Base-by-base conservation (phyloP, 2,113 vertebrate species). In the Tupaia tana region DNA sequence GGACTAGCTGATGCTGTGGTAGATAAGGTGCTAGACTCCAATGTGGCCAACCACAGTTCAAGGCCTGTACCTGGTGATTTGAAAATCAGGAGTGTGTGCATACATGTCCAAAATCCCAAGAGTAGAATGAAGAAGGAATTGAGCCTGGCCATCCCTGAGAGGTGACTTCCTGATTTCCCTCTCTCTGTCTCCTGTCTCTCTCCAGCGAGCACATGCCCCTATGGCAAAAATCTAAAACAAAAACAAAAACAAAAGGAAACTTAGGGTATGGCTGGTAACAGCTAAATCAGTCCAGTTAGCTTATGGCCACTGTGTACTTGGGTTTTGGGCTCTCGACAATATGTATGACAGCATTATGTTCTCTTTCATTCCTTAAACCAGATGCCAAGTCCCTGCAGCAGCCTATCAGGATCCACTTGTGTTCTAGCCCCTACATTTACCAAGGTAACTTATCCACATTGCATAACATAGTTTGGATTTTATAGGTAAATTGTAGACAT, bases 351-450 rank as follows among this genome's bases (percentile, higher is more conserved):
- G 8, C 20, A 34, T 27, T 27, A 70, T 43, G 1, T 90, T 43
- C 22, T 75, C 66, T 97, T 94, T 96, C 95, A 70, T 98, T 96
- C 93, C 83, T 94, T 67, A 6, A 92, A 93, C 22, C 25, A 98
- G 98, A 98, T 98, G 96, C 97, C 98, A 97, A 98, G 97, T 78
- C 94, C 97, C 83, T 96, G 93, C 0, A 95, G 69, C n/a, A 97
- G 86, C 86, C 97, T 98, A 94, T 89, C 88, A 0, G 96, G 94
- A 81, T 91, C 96, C 86, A 91, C 96, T 58, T 98, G 95, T 3
- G 95, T 89, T 96, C 91, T 18, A 85, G 92, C 96, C 2, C 98
- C 98, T 54, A 85, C 98, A 58, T 98, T 99, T 67, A 98, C 97
- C 93, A 98, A 98, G 98, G 98, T 98, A 98, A 93, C 7, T 22